Percentiles rank a stretch among this genome's conserved stretches.
Conservation (phyloP, 1,140 invertebrate species). For the Acyrthosiphon pisum region DNA sequence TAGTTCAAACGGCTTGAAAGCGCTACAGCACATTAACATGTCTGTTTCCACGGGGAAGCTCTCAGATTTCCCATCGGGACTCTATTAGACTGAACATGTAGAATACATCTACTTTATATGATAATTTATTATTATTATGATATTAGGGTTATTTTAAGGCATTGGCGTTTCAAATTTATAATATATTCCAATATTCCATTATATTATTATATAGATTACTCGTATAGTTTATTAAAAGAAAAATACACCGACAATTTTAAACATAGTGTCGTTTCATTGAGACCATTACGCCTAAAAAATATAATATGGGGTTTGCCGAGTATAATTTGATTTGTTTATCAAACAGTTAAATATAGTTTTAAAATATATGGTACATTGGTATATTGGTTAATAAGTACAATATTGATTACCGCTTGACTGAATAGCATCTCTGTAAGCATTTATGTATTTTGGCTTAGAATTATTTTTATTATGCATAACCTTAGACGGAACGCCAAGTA, state of each 20-base stretch:
- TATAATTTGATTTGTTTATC: no score
- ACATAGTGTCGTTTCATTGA: background rate
- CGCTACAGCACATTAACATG: slow-evolving; percentile 58
- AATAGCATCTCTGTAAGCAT: slow-evolving; percentile 28
- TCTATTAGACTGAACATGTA: slow-evolving; percentile 67
- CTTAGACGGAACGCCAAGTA: background rate
- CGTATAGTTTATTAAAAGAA: background rate
- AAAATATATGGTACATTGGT: background rate
- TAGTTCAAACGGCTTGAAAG: slow-evolving; percentile 58
- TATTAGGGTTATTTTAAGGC: background rate
- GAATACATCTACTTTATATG: background rate
- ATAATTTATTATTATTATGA: background rate
- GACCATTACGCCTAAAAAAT: background rate
- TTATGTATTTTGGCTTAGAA: background rate
- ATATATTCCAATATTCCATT: background rate
- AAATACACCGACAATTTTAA: background rate
- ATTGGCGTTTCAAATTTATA: background rate
- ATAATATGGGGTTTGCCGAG: background rate
- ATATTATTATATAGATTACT: background rate
- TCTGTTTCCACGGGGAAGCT: slow-evolving; percentile 67
- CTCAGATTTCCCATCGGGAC: slow-evolving; percentile 75
- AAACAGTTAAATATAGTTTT: background rate
- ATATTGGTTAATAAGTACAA: background rate
- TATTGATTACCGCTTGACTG: slow-evolving; percentile 46
- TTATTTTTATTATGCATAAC: background rate